Evolutionary conservation across 2,888 invertebrate species (phyloP), one percentile per base, ranked within the genome.

Genomic region (Amblyjoppa proteus): DNA sequence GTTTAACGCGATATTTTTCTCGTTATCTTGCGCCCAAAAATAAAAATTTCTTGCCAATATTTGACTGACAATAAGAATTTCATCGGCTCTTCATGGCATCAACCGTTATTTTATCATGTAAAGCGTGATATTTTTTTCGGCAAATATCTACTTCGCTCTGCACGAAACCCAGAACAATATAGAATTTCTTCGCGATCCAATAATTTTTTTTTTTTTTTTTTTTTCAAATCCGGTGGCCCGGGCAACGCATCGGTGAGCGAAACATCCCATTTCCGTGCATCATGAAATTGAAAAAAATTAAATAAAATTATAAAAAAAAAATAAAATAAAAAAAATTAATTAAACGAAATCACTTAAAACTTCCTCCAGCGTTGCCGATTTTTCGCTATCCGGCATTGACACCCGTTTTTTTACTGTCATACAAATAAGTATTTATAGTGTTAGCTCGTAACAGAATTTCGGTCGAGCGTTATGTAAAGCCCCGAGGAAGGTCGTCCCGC

Each of bases 381-480:
- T 64, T 69, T 41, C 31, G 34, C 49, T 73, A 74, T 76, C 51
- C 58, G 71, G 82, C 76, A 80, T 80, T 85, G 85, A 83, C 76
- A 85, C 76, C 76, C 31, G 71, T 61, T 56, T 80, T 82, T 80
- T 51, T 49, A 45, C 68, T 77, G 82, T 84, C 82, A 77, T 71
- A 81, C 73, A 31, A 25, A 3, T 41, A 79, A 75, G 81, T 87
- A 87, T 87, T 87, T 84, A 86, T 84, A 86, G 84, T 84, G 75
- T 51, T 49, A 83, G 70, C 83, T 83, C 61, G 78, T 76, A 68
- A 83, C 77, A 56, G 58, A 85, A 71, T 81, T 83, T 83, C 64
- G 53, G 34, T 56, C 71, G 28, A 77, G 53, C 34, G 83, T 88
- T 88, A 87, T 87, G 80, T 87, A 87, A 88, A 88, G 78, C 70